These are phyloP conservation scores for Pterostichus niger DNA, from an alignment of 2,888 invertebrate genomes.

Conservation along the genomic window DNA sequence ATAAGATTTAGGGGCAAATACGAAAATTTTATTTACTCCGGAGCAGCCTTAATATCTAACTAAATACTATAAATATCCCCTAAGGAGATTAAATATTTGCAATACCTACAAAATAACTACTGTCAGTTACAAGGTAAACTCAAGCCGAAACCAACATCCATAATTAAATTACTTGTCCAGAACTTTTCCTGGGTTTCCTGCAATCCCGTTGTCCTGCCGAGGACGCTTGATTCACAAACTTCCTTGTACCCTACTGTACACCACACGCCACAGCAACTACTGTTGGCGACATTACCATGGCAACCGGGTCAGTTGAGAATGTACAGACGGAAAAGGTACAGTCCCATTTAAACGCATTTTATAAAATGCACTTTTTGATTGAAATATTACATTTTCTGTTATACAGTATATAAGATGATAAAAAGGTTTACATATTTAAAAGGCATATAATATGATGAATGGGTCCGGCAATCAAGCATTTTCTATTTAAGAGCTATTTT, in stretches of 20 bases:
- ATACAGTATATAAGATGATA: too few relatives aligned
- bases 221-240: conserved; percentile 2
- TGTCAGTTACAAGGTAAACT: conserved; percentile 31
- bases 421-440: too few relatives aligned
- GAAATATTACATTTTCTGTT: too few relatives aligned
- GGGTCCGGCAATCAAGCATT: too few relatives aligned
- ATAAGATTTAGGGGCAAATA: too few relatives aligned
- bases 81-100: neutral
- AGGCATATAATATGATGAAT: too few relatives aligned
- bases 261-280: neutral
- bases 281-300: conserved; percentile 33
- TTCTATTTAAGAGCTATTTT: too few relatives aligned
- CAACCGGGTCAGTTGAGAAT: conserved; percentile 9
- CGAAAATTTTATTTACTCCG: too few relatives aligned
- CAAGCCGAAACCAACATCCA: neutral
- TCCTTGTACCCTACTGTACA: conserved; percentile 6
- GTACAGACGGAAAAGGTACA: neutral
- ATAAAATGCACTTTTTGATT: too few relatives aligned
- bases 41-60: too few relatives aligned
- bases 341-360: neutral
- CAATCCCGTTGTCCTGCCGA: neutral
- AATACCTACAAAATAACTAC: neutral
- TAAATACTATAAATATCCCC: conserved; percentile 2
- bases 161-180: conserved; percentile 21
- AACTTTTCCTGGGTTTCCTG: conserved; percentile 23